Evolutionary conservation across 2,797 vertebrate species (phyloP), one percentile per base, ranked within the genome.

Genomic region (Sebastes oblongus): DNA sequence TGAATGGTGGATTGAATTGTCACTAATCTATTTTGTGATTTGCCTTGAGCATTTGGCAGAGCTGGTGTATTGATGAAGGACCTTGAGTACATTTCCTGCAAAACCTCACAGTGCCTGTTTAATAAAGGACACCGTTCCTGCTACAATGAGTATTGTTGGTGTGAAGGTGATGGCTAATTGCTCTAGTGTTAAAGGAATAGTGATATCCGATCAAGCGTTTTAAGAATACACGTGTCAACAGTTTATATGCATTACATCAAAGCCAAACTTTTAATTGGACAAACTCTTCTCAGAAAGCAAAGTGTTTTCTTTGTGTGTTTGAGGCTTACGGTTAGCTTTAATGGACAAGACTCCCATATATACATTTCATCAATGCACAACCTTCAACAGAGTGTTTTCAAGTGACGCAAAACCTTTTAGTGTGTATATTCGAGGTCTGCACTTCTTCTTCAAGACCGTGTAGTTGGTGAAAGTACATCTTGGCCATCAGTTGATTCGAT

Each of bases 11-110:
- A 82, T 83, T 87, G 78, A 92, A 87, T 85, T 82, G 81, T 75
- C 73, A 80, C 69, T 88, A 71, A 83, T 89, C 61, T 90, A 72
- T 87, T 89, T 79, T 66, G 58, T 81, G 79, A 85, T 89, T 89
- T 54, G 90, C 89, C 85, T 69, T 82, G 83, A 88, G 90, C 76
- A 2, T 29, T 91, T 74, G 75, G 81, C 84, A 60, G 22, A 81
- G 62, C 66, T 30, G 25, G 54, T 80, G 42, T 86, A 84, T 84
- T 84, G 72, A 91, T 88, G 72, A 87, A 86, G 46, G 72, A 78
- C 78, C 64, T 79, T 81, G 61, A 27, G 36, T 75, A 69, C 55
- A 80, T 86, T 91, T 78, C 76, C 54, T 55, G 36, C 62, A 80
- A 70, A 85, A 85, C 12, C 73, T 67, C 70, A 80, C 30, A 39